phyloP scores from a whole-genome alignment of 1,140 invertebrate species.

The Dendroctonus ponderosae region DNA sequence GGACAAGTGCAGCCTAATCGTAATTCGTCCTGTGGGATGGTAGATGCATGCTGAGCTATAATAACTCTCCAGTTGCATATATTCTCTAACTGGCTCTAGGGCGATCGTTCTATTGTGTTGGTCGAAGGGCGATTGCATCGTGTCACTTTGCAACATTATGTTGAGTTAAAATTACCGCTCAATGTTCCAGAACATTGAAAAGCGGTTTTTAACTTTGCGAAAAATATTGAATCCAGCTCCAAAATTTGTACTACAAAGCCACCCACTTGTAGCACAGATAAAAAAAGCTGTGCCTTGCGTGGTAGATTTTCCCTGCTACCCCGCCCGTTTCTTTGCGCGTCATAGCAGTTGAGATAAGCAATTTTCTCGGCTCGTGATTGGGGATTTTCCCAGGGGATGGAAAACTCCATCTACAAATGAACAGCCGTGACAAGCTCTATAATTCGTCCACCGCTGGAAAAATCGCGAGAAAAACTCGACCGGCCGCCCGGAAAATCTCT shows the following conservation, averaged over 20 bases:
- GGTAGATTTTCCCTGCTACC: background rate
- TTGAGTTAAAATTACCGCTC: too few relatives aligned
- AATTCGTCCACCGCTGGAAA: slow-evolving; percentile 57
- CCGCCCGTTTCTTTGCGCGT: slow-evolving; percentile 18
- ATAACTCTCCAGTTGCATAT: slow-evolving; percentile 31
- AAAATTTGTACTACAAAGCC: background rate
- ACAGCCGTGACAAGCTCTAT: slow-evolving; percentile 71
- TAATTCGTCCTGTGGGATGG: slow-evolving; percentile 32
- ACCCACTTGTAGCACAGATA: background rate
- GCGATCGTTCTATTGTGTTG: slow-evolving; percentile 13
- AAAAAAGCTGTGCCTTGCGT: slow-evolving; percentile 10
- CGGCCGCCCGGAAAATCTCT: slow-evolving; percentile 27
- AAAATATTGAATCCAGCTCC: background rate
- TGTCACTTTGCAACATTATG: too few relatives aligned
- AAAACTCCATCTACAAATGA: slow-evolving; percentile 74
- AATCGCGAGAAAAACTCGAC: slow-evolving; percentile 42
- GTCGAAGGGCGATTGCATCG: slow-evolving; percentile 5
- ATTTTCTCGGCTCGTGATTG: slow-evolving; percentile 72
- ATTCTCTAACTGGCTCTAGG: slow-evolving; percentile 16
- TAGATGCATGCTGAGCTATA: slow-evolving; percentile 33
- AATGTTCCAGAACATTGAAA: too few relatives aligned
- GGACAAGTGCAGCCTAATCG: slow-evolving; percentile 35
- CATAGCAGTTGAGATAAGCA: slow-evolving; percentile 54
- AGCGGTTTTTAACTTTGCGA: too few relatives aligned
- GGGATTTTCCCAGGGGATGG: slow-evolving; percentile 64